Conservation (phyloP, 2,888 invertebrate genomes). For the Tetropium fuscum region DNA sequence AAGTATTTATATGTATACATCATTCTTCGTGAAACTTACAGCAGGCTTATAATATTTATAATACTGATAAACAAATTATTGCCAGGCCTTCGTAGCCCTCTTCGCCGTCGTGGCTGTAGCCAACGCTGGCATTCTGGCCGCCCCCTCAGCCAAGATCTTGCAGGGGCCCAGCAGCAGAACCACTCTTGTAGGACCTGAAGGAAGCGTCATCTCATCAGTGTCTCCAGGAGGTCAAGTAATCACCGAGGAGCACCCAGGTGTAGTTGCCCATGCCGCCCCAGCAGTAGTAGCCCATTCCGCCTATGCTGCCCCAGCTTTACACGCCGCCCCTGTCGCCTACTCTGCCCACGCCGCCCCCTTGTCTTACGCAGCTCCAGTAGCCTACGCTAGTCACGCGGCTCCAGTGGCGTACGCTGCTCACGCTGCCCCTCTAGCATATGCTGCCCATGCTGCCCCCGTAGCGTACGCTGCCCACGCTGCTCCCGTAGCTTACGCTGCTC, state of each 20-base stretch:
- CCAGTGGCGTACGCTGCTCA: conserved; percentile 19
- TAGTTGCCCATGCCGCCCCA: conserved; percentile 27
- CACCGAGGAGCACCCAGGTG: conserved; percentile 33
- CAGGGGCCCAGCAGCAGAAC: conserved; percentile 55
- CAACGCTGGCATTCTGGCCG: conserved; percentile 33
- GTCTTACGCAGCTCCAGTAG: too few species aligned
- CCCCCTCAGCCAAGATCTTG: conserved; percentile 48
- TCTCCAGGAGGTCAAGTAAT: conserved; percentile 45
- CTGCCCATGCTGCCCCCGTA: conserved; percentile 43
- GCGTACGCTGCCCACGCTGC: conserved; percentile 49
- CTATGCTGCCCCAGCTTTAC: neutral
- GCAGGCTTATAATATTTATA: too few species aligned
- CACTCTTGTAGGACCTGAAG: conserved; percentile 50
- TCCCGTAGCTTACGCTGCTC: conserved; percentile 26
- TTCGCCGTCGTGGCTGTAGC: conserved; percentile 51
- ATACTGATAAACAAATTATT: too few species aligned
- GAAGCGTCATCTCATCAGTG: conserved; percentile 48
- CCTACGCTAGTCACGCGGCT: conserved; percentile 33
- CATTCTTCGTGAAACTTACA: too few species aligned
- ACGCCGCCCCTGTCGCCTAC: neutral
- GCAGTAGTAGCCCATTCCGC: conserved; percentile 39
- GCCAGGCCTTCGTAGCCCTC: conserved; percentile 49
- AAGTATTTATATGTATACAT: too few species aligned
- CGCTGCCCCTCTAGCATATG: conserved; percentile 15
- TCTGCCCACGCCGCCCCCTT: conserved; percentile 25